Evolutionary conservation across 2,888 invertebrate genomes (phyloP), one percentile per base, ranked within the genome.

Genomic region (Pseudococcus jackbeardsleyi): DNA sequence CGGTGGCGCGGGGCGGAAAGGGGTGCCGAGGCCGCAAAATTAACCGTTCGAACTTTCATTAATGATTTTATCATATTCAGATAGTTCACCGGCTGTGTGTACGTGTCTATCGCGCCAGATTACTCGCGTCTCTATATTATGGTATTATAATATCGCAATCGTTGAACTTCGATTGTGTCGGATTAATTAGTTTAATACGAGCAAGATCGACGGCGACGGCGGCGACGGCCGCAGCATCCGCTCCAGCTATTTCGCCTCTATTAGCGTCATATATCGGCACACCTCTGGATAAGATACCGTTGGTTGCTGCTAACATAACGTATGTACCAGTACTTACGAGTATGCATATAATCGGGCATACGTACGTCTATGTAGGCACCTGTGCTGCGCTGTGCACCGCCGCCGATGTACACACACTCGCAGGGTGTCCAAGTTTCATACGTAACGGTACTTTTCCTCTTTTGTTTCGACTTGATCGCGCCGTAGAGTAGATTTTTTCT

Each of bases 131-230:
- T n/a, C 59, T 9, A 33, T 33, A 33, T 33, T 33, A 33, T 33
- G 26, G 59, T 9, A 59, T 19, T 19, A 59, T 19, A 19, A 79
- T 82, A 87, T 87, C 82, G 87, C 82, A 79, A 87, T 87, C 87
- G 46, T 48, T 79, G 87, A 87, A 87, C 87, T 87, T 87, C 54
- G 77, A 87, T 87, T 79, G 87, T 79, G 77, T 87, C 77, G 68
- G 79, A 87, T 87, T 87, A 87, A 87, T 87, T 87, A 87, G 87
- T 87, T 87, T 87, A 87, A 87, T 79, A 77, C 87, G 87, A 54
- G 87, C 87, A 79, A 77, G 68, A 77, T 79, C 46, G 77, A 39
- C 86, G 17, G 48, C 8, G n/a, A 22, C 6, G 22, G 68, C 68
- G 9, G 33, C 26, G 68, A 12, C 33, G 68, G 33, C 33, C 12